phyloP scores from a whole-genome alignment of 2,888 invertebrate genomes.

The Archaeoteleia sp. region DNA sequence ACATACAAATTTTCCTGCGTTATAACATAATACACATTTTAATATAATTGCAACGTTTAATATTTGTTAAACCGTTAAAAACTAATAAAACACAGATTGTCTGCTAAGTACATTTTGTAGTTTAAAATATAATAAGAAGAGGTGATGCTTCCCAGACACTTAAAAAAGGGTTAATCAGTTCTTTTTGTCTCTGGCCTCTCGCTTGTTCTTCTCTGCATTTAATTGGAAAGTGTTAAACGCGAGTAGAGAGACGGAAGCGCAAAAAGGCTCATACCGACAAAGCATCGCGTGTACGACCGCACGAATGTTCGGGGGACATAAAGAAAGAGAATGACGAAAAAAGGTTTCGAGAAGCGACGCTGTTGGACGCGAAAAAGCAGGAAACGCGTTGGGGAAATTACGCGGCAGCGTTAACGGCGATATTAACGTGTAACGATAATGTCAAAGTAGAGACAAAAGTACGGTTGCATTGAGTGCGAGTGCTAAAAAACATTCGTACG shows the following conservation, averaged over 20 bases:
- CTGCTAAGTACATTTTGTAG: too few species aligned
- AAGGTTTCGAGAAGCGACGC: slow-evolving; percentile 34
- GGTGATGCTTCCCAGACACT: too few species aligned
- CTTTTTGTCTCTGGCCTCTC: too few species aligned
- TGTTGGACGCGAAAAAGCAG: slow-evolving; percentile 36
- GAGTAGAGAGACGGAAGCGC: slow-evolving; percentile 37
- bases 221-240: slow-evolving; percentile 46
- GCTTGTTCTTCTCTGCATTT: slow-evolving; percentile 24
- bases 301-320: slow-evolving; percentile 41
- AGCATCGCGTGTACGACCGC: slow-evolving; percentile 33
- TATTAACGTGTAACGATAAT: slow-evolving; percentile 48
- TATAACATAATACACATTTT: too few species aligned
- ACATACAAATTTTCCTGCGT: too few species aligned
- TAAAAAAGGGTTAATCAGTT: too few species aligned
- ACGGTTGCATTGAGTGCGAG: slow-evolving; percentile 19
- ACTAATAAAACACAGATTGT: too few species aligned
- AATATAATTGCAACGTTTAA: too few species aligned
- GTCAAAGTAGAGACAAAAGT: slow-evolving; percentile 35
- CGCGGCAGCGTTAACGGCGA: slow-evolving; percentile 40
- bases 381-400: slow-evolving; percentile 39
- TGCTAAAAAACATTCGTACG: slow-evolving; percentile 27
- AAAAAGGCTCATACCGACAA: slow-evolving; percentile 40
- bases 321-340: slow-evolving; percentile 43
- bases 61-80: too few species aligned
- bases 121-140: too few species aligned